Evolutionary conservation across 2,888 invertebrate genomes (phyloP), one percentile per base, ranked within the genome.

Genomic region (Scaptomyza cyrtandrae): DNA sequence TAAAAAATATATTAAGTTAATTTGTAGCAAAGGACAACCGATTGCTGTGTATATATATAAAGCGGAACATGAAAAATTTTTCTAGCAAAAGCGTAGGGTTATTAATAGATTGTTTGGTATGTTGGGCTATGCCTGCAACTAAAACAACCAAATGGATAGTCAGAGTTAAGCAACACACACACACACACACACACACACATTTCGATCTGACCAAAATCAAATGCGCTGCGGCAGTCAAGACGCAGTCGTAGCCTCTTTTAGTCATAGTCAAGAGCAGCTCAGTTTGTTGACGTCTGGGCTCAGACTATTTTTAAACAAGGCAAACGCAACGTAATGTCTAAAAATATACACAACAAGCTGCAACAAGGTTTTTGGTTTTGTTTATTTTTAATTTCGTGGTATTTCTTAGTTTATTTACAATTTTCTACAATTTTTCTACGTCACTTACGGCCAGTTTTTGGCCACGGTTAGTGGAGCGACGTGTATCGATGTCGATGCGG

Each of bases 301-400:
- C 55, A 59, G 71, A 74, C 83, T 83, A 83, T 83, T 88, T 83
- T 84, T 83, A 83, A 88, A 77, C 88, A 65, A 66, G 71, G 62
- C 68, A 66, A 70, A 63, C 56, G 71, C 84, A 71, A 69, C 65
- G 74, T 88, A 83, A 83, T 80, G 86, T 83, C 88, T 83, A 88
- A 83, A 88, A 83, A 83, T 83, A 83, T 69, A 54, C 62, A 65
- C 86, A 60, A 65, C 86, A 60, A 61, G 49, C 19, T 65, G 71
- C 50, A 58, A 54, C 65, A 16, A 65, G 64, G 57, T 49, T 46
- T 46, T 72, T n/a, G n/a, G n/a, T 58, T 56, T 56, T 45, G 41
- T 74, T 54, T 48, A 35, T 3, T 33, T 50, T n/a, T n/a, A n/a
- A 35, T 31, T 48, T 37, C 6, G 9, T 41, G 41, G 50, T 37